Conservation (phyloP, 2,888 invertebrate genomes). For the Coenonympha glycerion region DNA sequence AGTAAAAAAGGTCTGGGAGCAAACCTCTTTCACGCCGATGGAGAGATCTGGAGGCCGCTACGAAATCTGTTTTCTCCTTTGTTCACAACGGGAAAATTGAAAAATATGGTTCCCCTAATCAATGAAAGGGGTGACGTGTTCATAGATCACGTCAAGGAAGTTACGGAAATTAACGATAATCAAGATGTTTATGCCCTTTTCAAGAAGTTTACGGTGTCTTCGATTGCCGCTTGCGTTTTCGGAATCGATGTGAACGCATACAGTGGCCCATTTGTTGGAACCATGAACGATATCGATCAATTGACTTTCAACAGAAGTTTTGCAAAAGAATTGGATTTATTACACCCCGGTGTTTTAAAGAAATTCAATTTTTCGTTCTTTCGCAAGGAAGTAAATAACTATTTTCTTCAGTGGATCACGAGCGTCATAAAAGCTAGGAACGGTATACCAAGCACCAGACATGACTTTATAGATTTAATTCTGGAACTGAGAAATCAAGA, state of each 20-base stretch:
- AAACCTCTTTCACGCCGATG: slow-evolving; percentile 48
- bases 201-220: not conserved
- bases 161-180: not conserved
- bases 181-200: not conserved
- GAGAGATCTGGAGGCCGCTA: slow-evolving; percentile 45
- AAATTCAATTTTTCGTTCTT: not conserved
- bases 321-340: not conserved
- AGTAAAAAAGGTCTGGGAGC: slow-evolving; percentile 41
- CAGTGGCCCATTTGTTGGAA: not conserved
- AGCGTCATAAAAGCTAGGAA: slow-evolving; percentile 29
- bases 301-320: not conserved
- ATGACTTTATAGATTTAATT: slow-evolving; percentile 50
- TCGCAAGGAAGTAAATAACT: not conserved
- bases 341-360: not conserved
- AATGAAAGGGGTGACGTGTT: not conserved
- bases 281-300: not conserved
- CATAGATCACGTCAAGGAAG: not conserved
- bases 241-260: not conserved
- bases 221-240: not conserved
- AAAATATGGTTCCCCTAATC: not conserved
- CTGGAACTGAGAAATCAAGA: slow-evolving; percentile 39
- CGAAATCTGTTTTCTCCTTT: not conserved
- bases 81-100: not conserved
- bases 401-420: not conserved
- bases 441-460: slow-evolving; percentile 36